phyloP scores from a whole-genome alignment of 2,113 vertebrate genomes.

The Platichthys flesus region DNA sequence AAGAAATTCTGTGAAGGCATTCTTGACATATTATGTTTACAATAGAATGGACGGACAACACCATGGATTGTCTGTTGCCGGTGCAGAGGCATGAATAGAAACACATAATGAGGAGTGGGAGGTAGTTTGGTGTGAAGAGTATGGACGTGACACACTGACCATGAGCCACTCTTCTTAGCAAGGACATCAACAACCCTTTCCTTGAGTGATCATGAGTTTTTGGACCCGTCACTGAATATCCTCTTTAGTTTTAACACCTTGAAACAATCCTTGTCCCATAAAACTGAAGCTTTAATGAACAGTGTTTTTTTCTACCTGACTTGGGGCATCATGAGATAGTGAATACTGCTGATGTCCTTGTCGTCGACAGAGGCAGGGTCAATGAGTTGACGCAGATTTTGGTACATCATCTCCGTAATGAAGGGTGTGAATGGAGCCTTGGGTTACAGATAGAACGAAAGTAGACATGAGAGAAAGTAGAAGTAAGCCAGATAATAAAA shows the following conservation, averaged over 20 bases:
- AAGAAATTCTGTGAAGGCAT: no score
- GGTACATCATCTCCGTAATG: constrained; percentile 98
- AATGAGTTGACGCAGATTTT: constrained; percentile 92
- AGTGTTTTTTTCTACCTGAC: constrained; percentile 83
- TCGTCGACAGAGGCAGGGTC: constrained; percentile 89
- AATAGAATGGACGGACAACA: neutral
- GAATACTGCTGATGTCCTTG: constrained; percentile 92
- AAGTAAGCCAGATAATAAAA: constrained; percentile 31
- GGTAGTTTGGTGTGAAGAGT: neutral
- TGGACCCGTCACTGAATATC: neutral
- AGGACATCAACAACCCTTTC: neutral
- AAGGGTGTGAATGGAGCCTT: constrained; percentile 99
- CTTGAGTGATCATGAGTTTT: neutral
- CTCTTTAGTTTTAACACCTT: neutral
- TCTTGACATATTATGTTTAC: no score
- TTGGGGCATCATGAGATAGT: constrained; percentile 97
- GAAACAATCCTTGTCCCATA: neutral
- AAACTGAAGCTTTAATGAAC: constrained; percentile 10
- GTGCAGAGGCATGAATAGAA: neutral
- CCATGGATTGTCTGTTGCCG: no score
- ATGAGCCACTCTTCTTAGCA: neutral
- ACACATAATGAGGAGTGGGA: neutral
- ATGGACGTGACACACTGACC: neutral
- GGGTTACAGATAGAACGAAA: constrained; percentile 27
- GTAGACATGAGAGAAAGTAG: constrained; percentile 1